Evolutionary conservation across 1,140 invertebrate species (phyloP), one percentile per base, ranked within the genome.

Genomic region (Drosophila saltans): DNA sequence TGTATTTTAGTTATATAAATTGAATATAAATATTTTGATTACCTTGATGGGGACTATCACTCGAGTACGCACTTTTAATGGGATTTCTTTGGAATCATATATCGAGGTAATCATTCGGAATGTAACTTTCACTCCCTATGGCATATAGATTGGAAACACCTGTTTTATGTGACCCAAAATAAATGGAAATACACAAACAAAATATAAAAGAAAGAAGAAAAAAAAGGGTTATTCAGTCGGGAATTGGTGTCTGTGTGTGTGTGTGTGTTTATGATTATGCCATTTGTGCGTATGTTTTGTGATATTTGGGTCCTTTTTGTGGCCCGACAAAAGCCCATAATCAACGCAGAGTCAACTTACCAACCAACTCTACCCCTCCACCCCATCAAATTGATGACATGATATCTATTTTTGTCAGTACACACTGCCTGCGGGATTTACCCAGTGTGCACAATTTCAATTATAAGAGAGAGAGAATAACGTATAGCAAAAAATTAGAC

Each of bases 371-470:
- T 1, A 36, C 33, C 33, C 6, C 33, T 5, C 33, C 33, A 36
- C 33, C 33, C 33, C 16, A 16, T 1, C 33, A 1, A 36, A 79
- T 73, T 72, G 83, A 80, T 88, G 83, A 88, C 83, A 86, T 72
- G 80, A 67, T 86, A 70, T 78, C 67, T 86, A 86, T 86, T 88
- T 85, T 40, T 58, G 72, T n/a, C 33, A 57, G 6, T 30, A 30
- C 2, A 64, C 52, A 52, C 16, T 43, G 41, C 41, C 56, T 56
- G 58, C 63, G 83, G 80, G 83, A 74, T 67, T 86, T 72, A 59
- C 39, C 66, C 83, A 59, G 70, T 55, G 62, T 68, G 68, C 64
- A 75, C 16, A 16, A 16, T 88, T 83, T 86, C 80, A 88, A 88
- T 86, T 86, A 88, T 69, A 70, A 57, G 72, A 75, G 79, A 78